Base-by-base conservation (phyloP, 2,113 vertebrate species). In the Mastomys natalensis region DNA sequence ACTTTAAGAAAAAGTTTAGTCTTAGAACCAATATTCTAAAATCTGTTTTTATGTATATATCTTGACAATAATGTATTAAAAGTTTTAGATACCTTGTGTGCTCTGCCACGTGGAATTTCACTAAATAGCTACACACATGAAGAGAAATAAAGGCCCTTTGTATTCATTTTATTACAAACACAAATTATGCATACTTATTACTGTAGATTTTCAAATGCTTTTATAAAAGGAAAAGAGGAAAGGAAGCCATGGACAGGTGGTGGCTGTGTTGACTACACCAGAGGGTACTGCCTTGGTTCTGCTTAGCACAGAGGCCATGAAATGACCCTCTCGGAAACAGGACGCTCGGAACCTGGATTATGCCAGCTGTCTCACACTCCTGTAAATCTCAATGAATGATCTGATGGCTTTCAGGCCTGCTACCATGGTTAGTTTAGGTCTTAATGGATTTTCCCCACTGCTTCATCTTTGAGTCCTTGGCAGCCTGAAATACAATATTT, bases 381-480 rank as follows among this genome's bases (percentile, higher is more conserved):
- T 48, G 0, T 74, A 93, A 95, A 58, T 70, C 58, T 53, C 73
- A 98, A 88, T 53, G 72, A 95, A 97, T 21, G 0, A 95, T 26
- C 37, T 64, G n/a, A 89, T 40, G 70, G 82, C 85, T 95, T 97
- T 97, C 51, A 93, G 84, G 62, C 40, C 96, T 97, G 55, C 53
- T 0, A 62, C 17, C 80, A 92, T 31, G 77, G 81, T 68, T 80
- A 70, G 2, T 78, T 86, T 19, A 89, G 74, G 34, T 88, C 64
- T 95, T 81, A 80, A 66, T 31, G 55, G 84, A 90, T 93, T 94
- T 96, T 93, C 95, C 29, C 86, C 92, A 87, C 62, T 80, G 43
- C 17, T 94, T 82, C 66, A 48, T 43, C 7, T 96, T 70, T 51
- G 40, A 95, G 3, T 45, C 87, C 29, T 2, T 0, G 15, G 94